Base-by-base conservation (phyloP, 2,888 invertebrate species). In the Villa cingulata region DNA sequence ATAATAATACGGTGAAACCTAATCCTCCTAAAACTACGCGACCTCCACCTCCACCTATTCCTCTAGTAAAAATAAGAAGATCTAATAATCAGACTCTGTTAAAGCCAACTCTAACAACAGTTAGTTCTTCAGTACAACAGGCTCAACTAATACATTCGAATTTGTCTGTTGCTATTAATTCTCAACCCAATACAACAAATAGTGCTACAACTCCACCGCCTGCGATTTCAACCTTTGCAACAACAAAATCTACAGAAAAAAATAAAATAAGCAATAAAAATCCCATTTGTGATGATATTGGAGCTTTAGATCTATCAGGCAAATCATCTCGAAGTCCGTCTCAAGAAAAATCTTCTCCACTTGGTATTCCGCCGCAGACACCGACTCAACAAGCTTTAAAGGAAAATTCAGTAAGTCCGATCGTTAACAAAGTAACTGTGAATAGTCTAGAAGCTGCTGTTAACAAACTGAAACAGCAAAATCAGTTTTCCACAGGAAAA, bases 281-380 rank as follows among this genome's bases (percentile, higher is more conserved):
- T 49, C 62, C 64, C 23, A 61, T 65, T 38, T 71, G 72, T 56
- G 74, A 74, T 53, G 71, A 67, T 51, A 67, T 70, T 38, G 75
- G 73, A 27, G 73, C 75, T 18, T 62, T 76, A 46, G 77, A 76
- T 60, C 59, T 77, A 41, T 76, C 76, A 2, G 66, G 67, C 6
- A 65, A 64, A 50, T 65, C 70, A 2, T 61, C 62, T 6, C 54
- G 61, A n/a, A 59, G 57, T 47, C 53, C 60, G 40, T 51, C 59
- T 17, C 46, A 49, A 18, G 56, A 55, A 23, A 54, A 55, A 37
- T 51, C 40, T 40, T 54, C 58, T 5, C 52, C 57, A 37, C 41
- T 52, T 1, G 44, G 27, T 14, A 52, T 55, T 16, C 51, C 57
- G 27, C 40, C 50, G 36, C 42, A 48, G 43, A 51, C 52, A 32